Base-by-base conservation (phyloP, 2,797 vertebrate genomes). In the Myotis findleyi region DNA sequence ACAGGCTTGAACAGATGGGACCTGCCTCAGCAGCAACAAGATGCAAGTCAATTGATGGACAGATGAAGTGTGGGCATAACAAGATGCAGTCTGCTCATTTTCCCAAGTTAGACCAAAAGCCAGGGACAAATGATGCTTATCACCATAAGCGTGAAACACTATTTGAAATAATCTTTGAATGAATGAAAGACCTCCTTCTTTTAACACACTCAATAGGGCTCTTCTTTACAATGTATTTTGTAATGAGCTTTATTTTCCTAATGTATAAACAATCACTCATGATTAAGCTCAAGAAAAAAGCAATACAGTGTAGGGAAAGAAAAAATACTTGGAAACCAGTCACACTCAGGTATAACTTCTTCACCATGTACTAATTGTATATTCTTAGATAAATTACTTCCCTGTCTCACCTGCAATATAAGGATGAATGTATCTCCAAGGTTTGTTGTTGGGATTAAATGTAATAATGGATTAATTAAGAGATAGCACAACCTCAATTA, bases 281-380 rank as follows among this genome's bases (percentile, higher is more conserved):
- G 44, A 72, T 55, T 57, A 81, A 91, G 18, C 77, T 92, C 47
- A 79, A 89, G 41, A 62, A 89, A 47, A 94, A 91, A 95, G 13
- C 38, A 76, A 41, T 27, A 36, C 38, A 36, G 38, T 44, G 6
- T 17, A 82, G 30, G 21, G 80, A 79, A 10, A 71, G 27, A 7
- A 79, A 77, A 89, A 76, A 59, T 10, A 47, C 8, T 73, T 77
- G 25, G 36, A 25, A 79, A 69, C 30, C 13, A 87, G 8, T 84
- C 23, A 87, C 5, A 86, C 1, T 11, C n/a, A 72, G 20, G 16
- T 44, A 57, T 11, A 57, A 47, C 2, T 20, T 36, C n/a, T 93
- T 68, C 25, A 59, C 17, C 27, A 66, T 30, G 33, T 77, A 73
- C n/a, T n/a, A 27, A 38, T 64, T 82, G 7, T 38, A 2, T 68